Evolutionary conservation across 2,888 invertebrate genomes (phyloP), one percentile per base, ranked within the genome.

Genomic region (Stenotaenia linearis): DNA sequence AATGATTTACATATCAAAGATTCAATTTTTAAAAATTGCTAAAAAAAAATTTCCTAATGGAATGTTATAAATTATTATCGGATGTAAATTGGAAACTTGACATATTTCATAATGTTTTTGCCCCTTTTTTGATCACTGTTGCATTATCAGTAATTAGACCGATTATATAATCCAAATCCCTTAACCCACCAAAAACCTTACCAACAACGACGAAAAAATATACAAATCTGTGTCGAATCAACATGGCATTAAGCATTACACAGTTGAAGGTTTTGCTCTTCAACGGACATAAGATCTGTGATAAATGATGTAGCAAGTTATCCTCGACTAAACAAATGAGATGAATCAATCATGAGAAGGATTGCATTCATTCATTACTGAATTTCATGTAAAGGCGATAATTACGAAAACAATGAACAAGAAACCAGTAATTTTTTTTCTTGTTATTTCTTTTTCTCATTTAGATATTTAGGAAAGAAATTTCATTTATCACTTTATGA

Each of bases 271-370:
- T 15, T n/a, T 69, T 69, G 69, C 69, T 69, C 69, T 69, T 69
- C 69, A 25, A 69, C 69, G 69, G 69, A 69, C 69, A 28, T 25
- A 28, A 69, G 69, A 69, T 69, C 69, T 69, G 69, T 69, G 69
- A 69, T 69, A 69, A 69, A 69, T 69, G 69, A 69, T 69, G 69
- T 69, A 69, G 69, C 69, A 69, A 69, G 25, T 56, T 56, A 56
- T 56, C 56, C 56, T 56, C 56, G 21, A 61, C 23, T 23, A 23
- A 12, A n/a, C 12, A 69, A 3, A 7, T 69, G 69, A 69, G 10
- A 9, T 69, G 10, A 25, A 50, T 50, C 18, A 50, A 50, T 50
- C n/a, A 7, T 50, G 50, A 50, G 50, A 50, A 50, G 18, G 50
- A 50, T n/a, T 50, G 50, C n/a, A 50, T 50, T 50, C 50, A 18